Base-by-base conservation (phyloP, 1,140 invertebrate species). In the Eufriesea mexicana region DNA sequence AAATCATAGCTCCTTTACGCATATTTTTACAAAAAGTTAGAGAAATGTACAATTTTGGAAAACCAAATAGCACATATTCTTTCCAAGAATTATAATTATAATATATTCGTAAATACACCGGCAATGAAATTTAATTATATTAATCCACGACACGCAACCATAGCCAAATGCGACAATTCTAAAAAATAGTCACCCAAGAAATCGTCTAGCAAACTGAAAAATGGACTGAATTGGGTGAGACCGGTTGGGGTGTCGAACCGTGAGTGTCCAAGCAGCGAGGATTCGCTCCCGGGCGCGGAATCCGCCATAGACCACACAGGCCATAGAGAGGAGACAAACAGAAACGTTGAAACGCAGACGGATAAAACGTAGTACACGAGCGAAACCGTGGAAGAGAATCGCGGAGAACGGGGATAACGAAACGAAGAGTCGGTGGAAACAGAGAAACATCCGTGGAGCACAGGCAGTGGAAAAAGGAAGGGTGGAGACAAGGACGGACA, bases 351-450 rank as follows among this genome's bases (percentile, higher is more conserved):
- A 71, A 49, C 77, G 66, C 54, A 72, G 67, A 70, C 75, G 64
- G n/a, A 54, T 61, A 25, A 78, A 62, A 70, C 80, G 47, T 1
- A 2, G 25, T 20, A 14, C 18, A 28, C n/a, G 14, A 5, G 23
- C n/a, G 45, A 54, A 59, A 83, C 70, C 75, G 12, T 57, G 66
- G 67, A 20, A 73, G 49, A 74, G 55, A 76, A 84, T 66, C 73
- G 64, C 42, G 54, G 70, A 76, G 82, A 68, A 62, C 25, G 67
- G 71, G 79, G 79, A 86, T 82, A 76, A 82, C 79, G 79, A 76
- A 82, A 76, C 79, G 79, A n/a, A 57, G 79, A 75, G 79, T 75
- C 70, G 79, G 72, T 75, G 51, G 71, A 20, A 66, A 66, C 71
- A 66, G 62, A 67, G 71, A 62, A 64, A 76, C 47, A 35, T 14